Evolutionary conservation across 2,888 invertebrate species (phyloP).

Genomic region (Melanotus villosus): DNA sequence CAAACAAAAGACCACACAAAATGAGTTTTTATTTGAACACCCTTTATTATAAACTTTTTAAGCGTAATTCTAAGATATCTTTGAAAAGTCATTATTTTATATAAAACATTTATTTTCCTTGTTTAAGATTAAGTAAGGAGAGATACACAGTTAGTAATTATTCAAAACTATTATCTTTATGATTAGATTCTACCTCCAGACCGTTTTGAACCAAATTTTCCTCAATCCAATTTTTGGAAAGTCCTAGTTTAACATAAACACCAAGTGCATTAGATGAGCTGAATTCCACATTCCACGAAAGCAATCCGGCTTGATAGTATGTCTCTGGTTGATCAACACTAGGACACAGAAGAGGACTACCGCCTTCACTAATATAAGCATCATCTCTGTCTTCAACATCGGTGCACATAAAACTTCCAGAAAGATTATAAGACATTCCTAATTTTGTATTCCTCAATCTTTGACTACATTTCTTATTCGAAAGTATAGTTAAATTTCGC

Average conservation of each 20-base stretch:
- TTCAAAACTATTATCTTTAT: too few relatives aligned
- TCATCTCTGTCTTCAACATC: conserved; percentile 81
- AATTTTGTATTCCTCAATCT: conserved; percentile 77
- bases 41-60: too few relatives aligned
- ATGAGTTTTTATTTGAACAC: too few relatives aligned
- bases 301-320: conserved; percentile 72
- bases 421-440: conserved; percentile 76
- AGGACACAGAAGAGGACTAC: conserved; percentile 84
- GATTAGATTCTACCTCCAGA: too few relatives aligned
- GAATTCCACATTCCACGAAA: conserved; percentile 71
- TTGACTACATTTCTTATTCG: conserved; percentile 59
- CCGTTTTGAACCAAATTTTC: conserved; percentile 63
- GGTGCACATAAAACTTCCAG: conserved; percentile 81
- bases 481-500: conserved; percentile 79
- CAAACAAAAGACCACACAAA: too few relatives aligned
- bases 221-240: conserved; percentile 67
- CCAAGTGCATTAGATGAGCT: conserved; percentile 68
- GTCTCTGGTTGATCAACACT: conserved; percentile 67
- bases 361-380: conserved; percentile 83
- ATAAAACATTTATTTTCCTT: too few relatives aligned
- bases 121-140: too few relatives aligned
- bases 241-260: conserved; percentile 68
- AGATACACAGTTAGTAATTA: too few relatives aligned
- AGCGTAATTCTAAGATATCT: too few relatives aligned
- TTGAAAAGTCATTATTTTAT: too few relatives aligned